Percentiles rank a stretch among this genome's conserved stretches.
These are phyloP conservation scores for Anas platyrhynchos DNA, from an alignment of 2,113 vertebrate genomes.

Conservation along the genomic window DNA sequence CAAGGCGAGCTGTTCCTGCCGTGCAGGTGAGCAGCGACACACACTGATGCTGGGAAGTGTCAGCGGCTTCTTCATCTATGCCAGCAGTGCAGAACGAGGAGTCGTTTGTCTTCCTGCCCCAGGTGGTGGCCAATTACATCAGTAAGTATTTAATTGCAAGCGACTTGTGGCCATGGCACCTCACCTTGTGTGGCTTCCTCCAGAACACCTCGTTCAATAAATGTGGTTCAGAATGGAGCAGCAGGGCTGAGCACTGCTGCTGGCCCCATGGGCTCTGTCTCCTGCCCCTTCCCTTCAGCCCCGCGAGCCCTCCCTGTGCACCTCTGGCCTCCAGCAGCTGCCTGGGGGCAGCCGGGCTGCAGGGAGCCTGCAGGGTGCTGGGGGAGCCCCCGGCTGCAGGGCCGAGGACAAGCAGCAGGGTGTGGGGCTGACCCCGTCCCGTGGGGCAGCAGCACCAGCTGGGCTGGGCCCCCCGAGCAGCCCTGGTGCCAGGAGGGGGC, in stretches of 20 bases:
- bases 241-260: background rate
- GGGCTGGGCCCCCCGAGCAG: accelerated
- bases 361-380: no score
- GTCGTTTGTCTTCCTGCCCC: background rate
- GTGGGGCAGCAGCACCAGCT: accelerated
- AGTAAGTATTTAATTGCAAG: no score
- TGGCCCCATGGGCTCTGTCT: background rate
- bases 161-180: background rate
- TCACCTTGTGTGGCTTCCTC: accelerated
- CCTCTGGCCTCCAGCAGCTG: no score
- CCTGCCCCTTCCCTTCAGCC: no score
- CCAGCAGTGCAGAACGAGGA: background rate
- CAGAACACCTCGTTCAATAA: background rate
- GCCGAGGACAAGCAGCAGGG: background rate
- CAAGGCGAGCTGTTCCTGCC: background rate
- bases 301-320: no score
- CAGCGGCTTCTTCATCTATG: background rate
- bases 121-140: background rate
- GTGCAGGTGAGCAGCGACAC: accelerated
- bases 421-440: no score
- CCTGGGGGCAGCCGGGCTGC: no score
- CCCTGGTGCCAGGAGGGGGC: accelerated
- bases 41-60: background rate
- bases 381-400: no score
- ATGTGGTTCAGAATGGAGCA: accelerated